A percentile compares a stretch with the other conserved stretches of the same genome.
These are phyloP conservation scores for Volucella inflata DNA, from an alignment of 2,888 invertebrate species.

Conservation along the genomic window DNA sequence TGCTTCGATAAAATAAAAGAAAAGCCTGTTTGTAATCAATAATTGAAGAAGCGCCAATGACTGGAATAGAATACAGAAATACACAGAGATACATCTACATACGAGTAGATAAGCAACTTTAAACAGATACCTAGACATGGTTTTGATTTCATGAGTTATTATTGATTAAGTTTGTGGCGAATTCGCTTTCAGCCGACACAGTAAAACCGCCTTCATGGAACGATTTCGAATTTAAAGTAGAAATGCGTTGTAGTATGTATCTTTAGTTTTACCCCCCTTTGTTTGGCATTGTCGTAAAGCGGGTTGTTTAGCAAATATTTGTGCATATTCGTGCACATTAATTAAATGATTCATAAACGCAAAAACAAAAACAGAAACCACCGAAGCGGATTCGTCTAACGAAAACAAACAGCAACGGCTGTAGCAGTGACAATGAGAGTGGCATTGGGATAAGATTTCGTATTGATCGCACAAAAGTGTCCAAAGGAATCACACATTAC, in stretches of 20 bases:
- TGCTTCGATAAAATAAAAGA: slow-evolving; percentile 41
- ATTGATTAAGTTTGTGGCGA: slow-evolving; percentile 43
- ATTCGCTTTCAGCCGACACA: slow-evolving; percentile 13
- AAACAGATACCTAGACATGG: neutral
- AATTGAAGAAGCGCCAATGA: slow-evolving; percentile 44
- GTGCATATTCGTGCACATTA: slow-evolving; percentile 17
- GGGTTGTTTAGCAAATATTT: neutral
- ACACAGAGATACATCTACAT: neutral
- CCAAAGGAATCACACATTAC: too few relatives aligned
- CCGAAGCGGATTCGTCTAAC: neutral
- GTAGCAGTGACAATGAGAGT: too few relatives aligned
- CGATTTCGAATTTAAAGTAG: neutral
- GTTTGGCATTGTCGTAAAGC: too few relatives aligned
- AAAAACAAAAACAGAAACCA: too few relatives aligned
- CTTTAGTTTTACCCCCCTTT: too few relatives aligned
- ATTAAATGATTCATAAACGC: slow-evolving; percentile 43
- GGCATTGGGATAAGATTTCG: neutral
- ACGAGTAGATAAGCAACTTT: too few relatives aligned
- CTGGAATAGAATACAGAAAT: neutral
- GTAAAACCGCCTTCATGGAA: neutral
- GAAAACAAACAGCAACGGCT: slow-evolving; percentile 2
- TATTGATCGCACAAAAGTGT: too few relatives aligned
- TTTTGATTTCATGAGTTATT: slow-evolving; percentile 42
- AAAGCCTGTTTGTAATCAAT: slow-evolving; percentile 9
- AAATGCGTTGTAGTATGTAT: neutral